These are phyloP conservation scores for Coenonympha arcania DNA, from an alignment of 2,888 invertebrate genomes.

Conservation along the genomic window DNA sequence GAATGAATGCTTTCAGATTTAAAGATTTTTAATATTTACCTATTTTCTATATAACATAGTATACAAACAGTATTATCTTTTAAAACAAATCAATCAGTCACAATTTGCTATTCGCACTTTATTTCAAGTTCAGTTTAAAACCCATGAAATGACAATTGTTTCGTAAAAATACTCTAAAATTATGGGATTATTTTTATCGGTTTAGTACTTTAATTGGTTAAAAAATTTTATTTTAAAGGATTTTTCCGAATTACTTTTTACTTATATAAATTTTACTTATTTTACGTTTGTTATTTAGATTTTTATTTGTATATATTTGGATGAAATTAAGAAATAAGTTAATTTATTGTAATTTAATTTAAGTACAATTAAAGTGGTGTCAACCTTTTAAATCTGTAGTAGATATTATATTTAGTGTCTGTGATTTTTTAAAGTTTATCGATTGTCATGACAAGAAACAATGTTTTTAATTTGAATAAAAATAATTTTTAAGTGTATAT, in stretches of 20 bases:
- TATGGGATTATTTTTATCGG: constrained; percentile 1
- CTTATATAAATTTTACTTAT: background rate
- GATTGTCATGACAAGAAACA: constrained; percentile 17
- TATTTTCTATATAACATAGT: too few species aligned
- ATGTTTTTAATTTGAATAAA: constrained; percentile 17
- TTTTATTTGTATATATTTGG: constrained; percentile 3
- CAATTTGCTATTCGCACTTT: too few species aligned
- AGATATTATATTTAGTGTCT: constrained; percentile 19
- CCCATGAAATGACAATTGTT: background rate
- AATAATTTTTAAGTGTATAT: constrained; percentile 17
- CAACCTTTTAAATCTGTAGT: background rate
- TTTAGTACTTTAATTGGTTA: constrained; percentile 5
- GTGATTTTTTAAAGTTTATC: constrained; percentile 21
- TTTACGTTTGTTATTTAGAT: background rate
- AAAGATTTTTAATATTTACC: too few species aligned
- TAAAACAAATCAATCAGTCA: too few species aligned
- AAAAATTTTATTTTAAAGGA: background rate
- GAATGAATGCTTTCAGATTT: too few species aligned
- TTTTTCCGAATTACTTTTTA: background rate
- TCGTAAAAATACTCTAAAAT: constrained; percentile 4
- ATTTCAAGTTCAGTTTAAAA: too few species aligned
- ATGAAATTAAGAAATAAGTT: background rate
- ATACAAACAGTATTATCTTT: too few species aligned
- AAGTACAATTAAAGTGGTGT: background rate
- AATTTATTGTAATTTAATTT: background rate